Conservation (phyloP, 2,888 invertebrate species). For the Microctonus aethiopoides region DNA sequence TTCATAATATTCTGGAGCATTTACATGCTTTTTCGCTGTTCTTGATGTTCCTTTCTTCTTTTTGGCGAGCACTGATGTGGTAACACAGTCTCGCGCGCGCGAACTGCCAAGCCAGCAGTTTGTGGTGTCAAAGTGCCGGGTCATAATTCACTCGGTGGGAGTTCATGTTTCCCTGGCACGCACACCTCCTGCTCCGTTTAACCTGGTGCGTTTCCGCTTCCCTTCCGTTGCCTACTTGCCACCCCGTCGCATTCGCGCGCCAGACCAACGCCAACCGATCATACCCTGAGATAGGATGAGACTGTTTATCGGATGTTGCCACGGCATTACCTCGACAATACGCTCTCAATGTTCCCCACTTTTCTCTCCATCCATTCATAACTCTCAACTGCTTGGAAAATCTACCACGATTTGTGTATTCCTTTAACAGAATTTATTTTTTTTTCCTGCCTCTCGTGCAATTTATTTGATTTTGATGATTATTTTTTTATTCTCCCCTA, state of each 20-base stretch:
- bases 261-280: constrained; percentile 20
- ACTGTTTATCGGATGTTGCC: constrained; percentile 39
- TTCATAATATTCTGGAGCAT: neutral
- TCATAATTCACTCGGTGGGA: constrained; percentile 56
- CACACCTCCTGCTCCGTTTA: constrained; percentile 41
- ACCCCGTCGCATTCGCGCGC: constrained; percentile 25
- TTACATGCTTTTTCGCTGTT: neutral
- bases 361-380: neutral
- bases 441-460: neutral
- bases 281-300: constrained; percentile 31
- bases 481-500: neutral
- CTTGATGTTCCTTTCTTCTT: constrained; percentile 13
- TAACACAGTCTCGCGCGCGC: constrained; percentile 28
- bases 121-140: constrained; percentile 57
- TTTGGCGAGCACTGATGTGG: constrained; percentile 22
- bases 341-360: neutral
- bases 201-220: constrained; percentile 26
- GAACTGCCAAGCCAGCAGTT: constrained; percentile 42
- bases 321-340: constrained; percentile 23
- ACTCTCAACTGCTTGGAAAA: neutral
- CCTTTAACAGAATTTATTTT: neutral
- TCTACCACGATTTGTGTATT: neutral
- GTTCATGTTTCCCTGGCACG: constrained; percentile 59
- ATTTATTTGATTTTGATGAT: neutral
- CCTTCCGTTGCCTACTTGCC: constrained; percentile 4